Base-by-base conservation (phyloP, 2,797 vertebrate species). In the Gouania willdenowi region DNA sequence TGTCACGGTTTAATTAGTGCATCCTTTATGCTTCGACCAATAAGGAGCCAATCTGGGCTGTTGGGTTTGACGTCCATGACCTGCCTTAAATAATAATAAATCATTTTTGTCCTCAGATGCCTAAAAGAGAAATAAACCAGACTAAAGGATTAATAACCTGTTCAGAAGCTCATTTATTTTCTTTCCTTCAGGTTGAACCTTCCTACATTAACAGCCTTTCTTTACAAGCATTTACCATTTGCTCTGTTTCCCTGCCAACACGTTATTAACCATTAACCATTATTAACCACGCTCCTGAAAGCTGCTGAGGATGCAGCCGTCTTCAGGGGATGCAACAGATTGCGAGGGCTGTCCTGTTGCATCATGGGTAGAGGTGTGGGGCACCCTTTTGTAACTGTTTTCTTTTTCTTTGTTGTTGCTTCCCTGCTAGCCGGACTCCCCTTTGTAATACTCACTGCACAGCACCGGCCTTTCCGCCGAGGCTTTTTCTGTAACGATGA, bases 401-500 rank as follows among this genome's bases (percentile, higher is more conserved):
- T 44, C 40, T 58, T 31, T 37, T 36, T 54, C 20, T 79, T 61
- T 83, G 71, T 75, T 49, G 24, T 89, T 93, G 88, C 88, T 85
- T 92, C 89, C 54, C 65, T 90, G 89, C 81, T 92, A 99, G 96
- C 83, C 83, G 95, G 94, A 93, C 90, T 97, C 78, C 96, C 95
- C 76, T 96, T 96, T 87, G 89, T 88, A 87, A 92, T 95, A 90
- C 94, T 99, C 90, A 92, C 68, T 84, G 73, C 75, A 66, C 87
- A 61, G 72, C 91, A 92, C 85, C 83, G 63, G 61, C 88, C 94
- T 74, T 97, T 93, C 89, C 91, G 86, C 65, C 90, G 93, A 75
- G 95, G 96, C 88, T 85, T 96, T 91, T 98, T 93, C 95, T 98
- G 95, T 98, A 94, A 87, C 79, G 94, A 98, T 82, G 94, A 95